These are phyloP conservation scores for Portunus trituberculatus DNA, from an alignment of 1,140 invertebrate genomes.

Conservation along the genomic window DNA sequence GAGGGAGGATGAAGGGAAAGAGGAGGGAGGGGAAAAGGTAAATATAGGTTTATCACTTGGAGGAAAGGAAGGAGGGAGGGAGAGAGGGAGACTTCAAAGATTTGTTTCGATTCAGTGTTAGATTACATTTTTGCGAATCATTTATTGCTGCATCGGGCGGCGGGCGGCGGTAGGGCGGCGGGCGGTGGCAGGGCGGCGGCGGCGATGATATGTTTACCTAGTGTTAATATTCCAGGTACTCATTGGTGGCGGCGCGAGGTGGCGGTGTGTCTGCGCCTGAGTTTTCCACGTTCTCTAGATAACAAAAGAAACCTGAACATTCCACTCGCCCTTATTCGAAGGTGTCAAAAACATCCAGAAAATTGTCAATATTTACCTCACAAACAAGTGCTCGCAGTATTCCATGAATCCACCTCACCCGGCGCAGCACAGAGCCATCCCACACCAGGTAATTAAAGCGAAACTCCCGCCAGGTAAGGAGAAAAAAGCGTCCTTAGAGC, in stretches of 20 bases:
- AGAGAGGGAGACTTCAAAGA: not conserved
- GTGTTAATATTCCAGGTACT: conserved; percentile 32
- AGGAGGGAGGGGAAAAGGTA: not conserved
- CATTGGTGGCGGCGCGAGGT: conserved; percentile 42
- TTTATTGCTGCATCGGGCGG: too few relatives aligned
- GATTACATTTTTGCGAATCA: too few relatives aligned
- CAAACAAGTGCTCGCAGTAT: conserved; percentile 60
- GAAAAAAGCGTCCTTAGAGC: not conserved
- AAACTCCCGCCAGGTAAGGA: not conserved
- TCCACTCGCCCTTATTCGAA: conserved; percentile 51
- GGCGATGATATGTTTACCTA: not conserved
- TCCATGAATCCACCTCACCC: conserved; percentile 25
- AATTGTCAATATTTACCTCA: conserved; percentile 59
- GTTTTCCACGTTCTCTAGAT: conserved; percentile 61
- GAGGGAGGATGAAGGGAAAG: not conserved
- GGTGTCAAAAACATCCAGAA: conserved; percentile 67
- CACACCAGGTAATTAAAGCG: not conserved
- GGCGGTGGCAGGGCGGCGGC: not conserved
- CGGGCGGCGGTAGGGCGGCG: not conserved
- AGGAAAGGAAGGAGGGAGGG: not conserved
- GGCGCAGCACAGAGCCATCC: not conserved
- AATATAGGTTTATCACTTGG: not conserved
- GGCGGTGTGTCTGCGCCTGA: conserved; percentile 28
- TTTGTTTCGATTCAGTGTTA: too few relatives aligned
- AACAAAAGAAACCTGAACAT: conserved; percentile 61